phyloP scores from a whole-genome alignment of 1,140 invertebrate species.

The Hyphantria cunea region DNA sequence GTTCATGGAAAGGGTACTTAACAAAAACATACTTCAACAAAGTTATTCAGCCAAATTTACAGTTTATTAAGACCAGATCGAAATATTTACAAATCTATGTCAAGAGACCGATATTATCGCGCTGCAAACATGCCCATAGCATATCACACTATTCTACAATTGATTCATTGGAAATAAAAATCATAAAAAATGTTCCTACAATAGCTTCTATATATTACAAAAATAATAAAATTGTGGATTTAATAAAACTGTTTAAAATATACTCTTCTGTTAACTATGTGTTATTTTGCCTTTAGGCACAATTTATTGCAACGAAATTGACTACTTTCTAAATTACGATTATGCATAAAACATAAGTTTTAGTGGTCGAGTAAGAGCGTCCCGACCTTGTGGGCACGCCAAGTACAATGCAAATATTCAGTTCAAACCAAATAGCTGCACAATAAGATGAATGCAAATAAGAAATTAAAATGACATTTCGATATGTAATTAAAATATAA shows the following conservation, averaged over 20 bases:
- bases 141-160: conserved; percentile 33
- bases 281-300: conserved; percentile 63
- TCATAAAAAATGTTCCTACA: conserved; percentile 37
- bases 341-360: conserved; percentile 54
- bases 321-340: conserved; percentile 65
- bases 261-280: conserved; percentile 44
- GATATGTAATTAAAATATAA: conserved; percentile 18
- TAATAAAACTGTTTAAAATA: conserved; percentile 59
- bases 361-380: conserved; percentile 35
- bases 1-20: not conserved
- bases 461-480: conserved; percentile 13
- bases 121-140: conserved; percentile 6
- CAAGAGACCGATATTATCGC: conserved; percentile 32
- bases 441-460: not conserved
- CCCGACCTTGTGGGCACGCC: conserved; percentile 1
- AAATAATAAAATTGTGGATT: conserved; percentile 63
- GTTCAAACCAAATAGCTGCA: conserved; percentile 20
- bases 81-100: conserved; percentile 60
- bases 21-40: conserved; percentile 49
- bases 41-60: conserved; percentile 59
- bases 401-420: conserved; percentile 6
- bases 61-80: conserved; percentile 63
- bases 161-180: conserved; percentile 40
- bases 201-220: conserved; percentile 37
- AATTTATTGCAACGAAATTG: conserved; percentile 69